Base-by-base conservation (phyloP, 2,113 vertebrate species). In the Pongo abelii region DNA sequence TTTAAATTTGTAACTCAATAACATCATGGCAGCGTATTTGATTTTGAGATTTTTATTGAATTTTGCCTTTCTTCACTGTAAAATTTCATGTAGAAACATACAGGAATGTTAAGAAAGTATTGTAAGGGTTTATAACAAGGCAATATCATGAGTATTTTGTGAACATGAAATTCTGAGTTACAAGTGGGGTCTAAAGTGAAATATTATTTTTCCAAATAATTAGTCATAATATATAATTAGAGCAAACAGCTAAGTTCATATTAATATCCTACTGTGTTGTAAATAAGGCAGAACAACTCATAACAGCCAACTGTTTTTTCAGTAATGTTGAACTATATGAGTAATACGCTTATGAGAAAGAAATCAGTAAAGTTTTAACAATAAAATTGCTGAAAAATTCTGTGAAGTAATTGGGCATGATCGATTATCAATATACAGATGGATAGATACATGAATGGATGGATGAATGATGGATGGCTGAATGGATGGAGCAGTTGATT, bases 1-100 rank as follows among this genome's bases (percentile, higher is more conserved):
- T 97, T 98, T 90, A 95, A 67, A 85, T 98, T 98, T 98, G 96
- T 84, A 75, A 77, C 75, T 97, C 84, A 59, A 52, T 67, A 85
- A 50, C 22, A 72, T 86, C 6, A 52, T 12, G 55, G 25, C 22
- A 52, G 12, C 7, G 84, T 64, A 46, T 38, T 92, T 80, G 13
- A 10, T 75, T 93, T 87, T 75, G 52, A 93, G 50, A 20, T 27
- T 38, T 90, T 89, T 79, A 75, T 94, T 94, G 67, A 78, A 59
- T 75, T 89, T 96, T 81, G 10, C 20, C 70, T 95, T 93, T 84
- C 50, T 38, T 78, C 23, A 61, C 20, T 70, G 35, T 32, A 96
- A 57, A 92, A 95, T 96, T 88, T 11, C 8, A 92, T 55, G 25
- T 57, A 84, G 43, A 88, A 92, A 91, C 11, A 93, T 18, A 27